Percentiles rank a stretch among this genome's conserved stretches.
phyloP scores from a whole-genome alignment of 2,888 invertebrate species.

The Eupelmus urozonus region DNA sequence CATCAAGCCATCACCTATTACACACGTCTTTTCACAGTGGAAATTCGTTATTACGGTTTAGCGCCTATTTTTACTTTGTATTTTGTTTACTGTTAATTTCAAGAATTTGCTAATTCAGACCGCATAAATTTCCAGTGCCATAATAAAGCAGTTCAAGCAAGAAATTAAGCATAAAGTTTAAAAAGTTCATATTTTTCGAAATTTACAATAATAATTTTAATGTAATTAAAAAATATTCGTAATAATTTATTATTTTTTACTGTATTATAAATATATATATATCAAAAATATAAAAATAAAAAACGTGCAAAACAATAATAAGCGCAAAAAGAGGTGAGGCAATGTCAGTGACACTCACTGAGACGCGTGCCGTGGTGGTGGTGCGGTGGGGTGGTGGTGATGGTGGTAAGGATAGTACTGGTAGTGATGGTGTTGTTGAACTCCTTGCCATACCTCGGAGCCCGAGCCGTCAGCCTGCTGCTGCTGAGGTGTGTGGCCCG shows the following conservation, averaged over 20 bases:
- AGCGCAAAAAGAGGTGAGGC: conserved; percentile 68
- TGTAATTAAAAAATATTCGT: no score
- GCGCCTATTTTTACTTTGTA: not conserved
- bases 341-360: conserved; percentile 80
- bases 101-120: no score
- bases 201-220: no score
- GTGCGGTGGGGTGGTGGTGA: conserved; percentile 79
- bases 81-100: no score
- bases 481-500: conserved; percentile 73
- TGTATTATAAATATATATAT: no score
- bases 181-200: no score
- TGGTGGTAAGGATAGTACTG: conserved; percentile 84
- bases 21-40: conserved; percentile 60
- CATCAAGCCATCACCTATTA: conserved; percentile 65
- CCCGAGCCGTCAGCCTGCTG: conserved; percentile 72
- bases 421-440: conserved; percentile 80
- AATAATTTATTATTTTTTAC: no score
- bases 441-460: conserved; percentile 82
- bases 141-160: not conserved
- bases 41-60: conserved; percentile 41
- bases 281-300: not conserved
- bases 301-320: conserved; percentile 5
- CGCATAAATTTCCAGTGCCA: no score
- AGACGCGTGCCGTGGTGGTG: conserved; percentile 78
- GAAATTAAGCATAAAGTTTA: no score